A percentile compares a stretch with the other conserved stretches of the same genome.
Evolutionary conservation across 1,140 invertebrate genomes (phyloP).

Genomic region (Asbolus verrucosus): DNA sequence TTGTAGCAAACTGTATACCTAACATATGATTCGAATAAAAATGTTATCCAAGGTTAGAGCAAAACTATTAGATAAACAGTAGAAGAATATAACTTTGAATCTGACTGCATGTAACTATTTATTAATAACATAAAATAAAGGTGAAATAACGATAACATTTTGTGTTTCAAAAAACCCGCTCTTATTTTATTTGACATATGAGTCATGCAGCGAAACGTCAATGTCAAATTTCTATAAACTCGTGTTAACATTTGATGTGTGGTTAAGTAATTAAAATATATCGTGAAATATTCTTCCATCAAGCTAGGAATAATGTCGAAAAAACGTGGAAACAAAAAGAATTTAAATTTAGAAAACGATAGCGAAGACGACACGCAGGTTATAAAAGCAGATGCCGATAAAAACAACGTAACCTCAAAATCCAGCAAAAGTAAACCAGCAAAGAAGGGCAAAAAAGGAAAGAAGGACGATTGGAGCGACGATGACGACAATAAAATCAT

Average conservation of each 20-base stretch:
- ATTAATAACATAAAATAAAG: too few species aligned
- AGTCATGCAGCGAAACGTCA: background rate
- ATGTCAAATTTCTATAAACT: too few species aligned
- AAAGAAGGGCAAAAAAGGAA: conserved; percentile 66
- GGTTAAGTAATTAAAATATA: background rate
- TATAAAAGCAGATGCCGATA: conserved; percentile 57
- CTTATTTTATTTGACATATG: too few species aligned
- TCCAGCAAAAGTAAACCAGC: conserved; percentile 64
- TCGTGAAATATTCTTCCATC: background rate
- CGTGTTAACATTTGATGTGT: conserved; percentile 9
- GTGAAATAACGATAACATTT: too few species aligned
- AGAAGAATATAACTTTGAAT: too few species aligned
- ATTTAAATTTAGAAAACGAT: conserved; percentile 71
- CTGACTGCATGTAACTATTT: too few species aligned
- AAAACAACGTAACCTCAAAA: conserved; percentile 68
- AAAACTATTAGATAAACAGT: too few species aligned
- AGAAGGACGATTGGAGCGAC: conserved; percentile 69
- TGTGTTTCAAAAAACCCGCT: too few species aligned
- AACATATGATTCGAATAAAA: too few species aligned
- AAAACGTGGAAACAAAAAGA: conserved; percentile 73
- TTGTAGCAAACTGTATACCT: too few species aligned
- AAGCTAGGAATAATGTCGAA: conserved; percentile 68
- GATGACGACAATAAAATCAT: conserved; percentile 64
- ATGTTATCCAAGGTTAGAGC: too few species aligned
- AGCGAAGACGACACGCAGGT: conserved; percentile 66